phyloP scores from a whole-genome alignment of 2,113 vertebrate genomes.

The Lipophrys pholis region DNA sequence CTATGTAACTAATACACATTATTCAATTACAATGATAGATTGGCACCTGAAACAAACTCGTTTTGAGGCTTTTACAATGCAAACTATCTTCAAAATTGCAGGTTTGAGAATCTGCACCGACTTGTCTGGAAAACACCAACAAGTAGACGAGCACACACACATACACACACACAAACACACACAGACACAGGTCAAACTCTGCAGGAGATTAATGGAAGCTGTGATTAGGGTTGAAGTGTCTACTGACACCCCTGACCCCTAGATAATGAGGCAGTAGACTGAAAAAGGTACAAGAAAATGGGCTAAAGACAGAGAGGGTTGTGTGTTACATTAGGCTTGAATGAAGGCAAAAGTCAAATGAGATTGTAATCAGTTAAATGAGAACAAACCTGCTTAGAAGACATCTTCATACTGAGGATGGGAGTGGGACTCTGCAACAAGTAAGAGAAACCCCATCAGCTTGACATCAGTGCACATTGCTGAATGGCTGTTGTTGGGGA shows the following conservation, averaged over 20 bases:
- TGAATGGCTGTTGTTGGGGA: neutral
- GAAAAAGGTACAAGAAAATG: neutral
- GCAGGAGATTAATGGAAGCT: slow-evolving; percentile 69
- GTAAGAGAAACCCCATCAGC: slow-evolving; percentile 9
- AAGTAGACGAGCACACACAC: slow-evolving; percentile 13
- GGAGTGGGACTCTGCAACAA: slow-evolving; percentile 78
- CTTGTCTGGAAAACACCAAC: slow-evolving; percentile 5
- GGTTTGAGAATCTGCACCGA: too few relatives aligned
- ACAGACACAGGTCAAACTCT: slow-evolving; percentile 50
- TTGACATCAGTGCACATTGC: neutral
- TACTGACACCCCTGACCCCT: slow-evolving; percentile 72
- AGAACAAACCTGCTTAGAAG: slow-evolving; percentile 92
- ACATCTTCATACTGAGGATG: slow-evolving; percentile 92
- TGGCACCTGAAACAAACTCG: neutral
- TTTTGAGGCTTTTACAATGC: too few relatives aligned
- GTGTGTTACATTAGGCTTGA: neutral
- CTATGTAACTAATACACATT: too few relatives aligned
- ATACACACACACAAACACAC: slow-evolving; percentile 11
- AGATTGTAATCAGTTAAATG: neutral
- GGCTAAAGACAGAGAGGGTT: too few relatives aligned
- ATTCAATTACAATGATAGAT: neutral
- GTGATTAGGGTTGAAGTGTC: slow-evolving; percentile 75
- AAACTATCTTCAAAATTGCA: too few relatives aligned
- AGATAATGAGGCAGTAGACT: slow-evolving; percentile 62
- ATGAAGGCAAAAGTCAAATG: neutral